A percentile compares a stretch with the other conserved stretches of the same genome.
Conservation (phyloP, 1,140 invertebrate genomes). For the Stegodyphus mimosarum region DNA sequence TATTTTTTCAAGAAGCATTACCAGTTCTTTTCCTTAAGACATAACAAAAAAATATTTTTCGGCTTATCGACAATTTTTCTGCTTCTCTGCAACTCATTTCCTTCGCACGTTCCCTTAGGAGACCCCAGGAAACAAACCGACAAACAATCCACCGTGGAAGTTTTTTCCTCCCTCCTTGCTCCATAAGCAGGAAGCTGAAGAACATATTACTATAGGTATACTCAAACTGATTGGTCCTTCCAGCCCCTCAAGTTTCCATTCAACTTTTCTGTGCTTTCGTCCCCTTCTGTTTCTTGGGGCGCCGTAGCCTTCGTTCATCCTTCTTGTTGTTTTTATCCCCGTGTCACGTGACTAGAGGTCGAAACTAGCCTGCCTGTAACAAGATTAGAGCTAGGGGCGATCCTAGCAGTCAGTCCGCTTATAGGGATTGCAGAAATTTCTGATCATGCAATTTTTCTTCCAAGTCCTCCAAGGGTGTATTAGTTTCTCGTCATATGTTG, state of each 20-base stretch:
- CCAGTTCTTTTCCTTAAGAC: not conserved
- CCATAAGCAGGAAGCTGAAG: not conserved
- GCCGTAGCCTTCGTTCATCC: not conserved
- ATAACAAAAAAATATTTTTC: constrained; percentile 42
- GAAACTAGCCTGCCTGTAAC: constrained; percentile 35
- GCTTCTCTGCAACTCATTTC: constrained; percentile 56
- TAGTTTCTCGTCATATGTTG: too few species aligned
- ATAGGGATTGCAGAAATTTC: too few species aligned
- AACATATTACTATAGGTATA: constrained; percentile 46
- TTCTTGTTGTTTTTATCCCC: not conserved
- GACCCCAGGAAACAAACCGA: constrained; percentile 19
- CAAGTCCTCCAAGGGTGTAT: too few species aligned
- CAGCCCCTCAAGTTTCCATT: not conserved
- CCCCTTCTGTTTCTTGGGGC: constrained; percentile 5
- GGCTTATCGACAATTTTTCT: constrained; percentile 43
- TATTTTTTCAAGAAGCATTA: too few species aligned
- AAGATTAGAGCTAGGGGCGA: constrained; percentile 19
- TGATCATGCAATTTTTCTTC: too few species aligned
- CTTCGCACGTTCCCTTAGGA: constrained; percentile 40
- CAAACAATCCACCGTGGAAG: constrained; percentile 30
- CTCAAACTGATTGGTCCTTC: constrained; percentile 37
- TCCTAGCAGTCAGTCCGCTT: too few species aligned
- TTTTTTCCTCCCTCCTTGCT: not conserved
- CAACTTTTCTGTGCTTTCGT: not conserved
- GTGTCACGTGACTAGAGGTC: constrained; percentile 41